Percentiles rank a stretch among this genome's conserved stretches.
Evolutionary conservation across 2,888 invertebrate species (phyloP).

Genomic region (Sphecodes monilicornis): DNA sequence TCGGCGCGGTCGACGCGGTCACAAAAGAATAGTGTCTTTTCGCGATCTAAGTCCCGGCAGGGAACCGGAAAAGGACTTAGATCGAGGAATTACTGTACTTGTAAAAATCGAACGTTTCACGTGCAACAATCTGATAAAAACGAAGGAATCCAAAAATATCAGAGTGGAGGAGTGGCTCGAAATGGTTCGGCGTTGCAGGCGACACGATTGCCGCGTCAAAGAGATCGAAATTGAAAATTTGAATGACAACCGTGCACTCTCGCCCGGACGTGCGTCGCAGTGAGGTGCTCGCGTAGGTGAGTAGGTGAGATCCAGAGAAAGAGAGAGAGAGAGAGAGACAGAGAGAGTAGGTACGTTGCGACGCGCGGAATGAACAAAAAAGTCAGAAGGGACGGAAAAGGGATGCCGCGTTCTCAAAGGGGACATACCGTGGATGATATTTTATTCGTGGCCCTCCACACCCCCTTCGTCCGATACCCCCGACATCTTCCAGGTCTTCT

Average conservation of each 20-base stretch:
- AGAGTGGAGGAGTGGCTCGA: background rate
- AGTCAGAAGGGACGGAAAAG: conserved; percentile 57
- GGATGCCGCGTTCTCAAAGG: conserved; percentile 76
- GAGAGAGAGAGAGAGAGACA: conserved; percentile 13
- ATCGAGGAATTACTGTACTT: no score
- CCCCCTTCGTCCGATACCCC: conserved; percentile 43
- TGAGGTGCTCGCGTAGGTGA: conserved; percentile 43
- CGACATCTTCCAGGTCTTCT: conserved; percentile 67
- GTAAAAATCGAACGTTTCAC: no score
- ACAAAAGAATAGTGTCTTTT: no score
- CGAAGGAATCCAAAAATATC: background rate
- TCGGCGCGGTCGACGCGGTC: no score
- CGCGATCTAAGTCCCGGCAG: no score
- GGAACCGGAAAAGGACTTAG: no score
- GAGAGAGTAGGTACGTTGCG: conserved; percentile 9
- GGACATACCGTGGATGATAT: conserved; percentile 80
- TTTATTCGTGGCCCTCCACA: conserved; percentile 77
- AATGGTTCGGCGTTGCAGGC: conserved; percentile 24
- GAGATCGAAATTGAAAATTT: conserved; percentile 65
- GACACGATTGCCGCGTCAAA: conserved; percentile 51
- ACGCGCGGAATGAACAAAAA: conserved; percentile 51
- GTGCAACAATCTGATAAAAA: background rate
- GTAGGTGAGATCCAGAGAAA: conserved; percentile 49
- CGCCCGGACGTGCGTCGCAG: conserved; percentile 50
- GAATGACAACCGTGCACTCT: conserved; percentile 65